A percentile compares a stretch with the other conserved stretches of the same genome.
These are phyloP conservation scores for Callipepla squamata DNA, from an alignment of 2,113 vertebrate species.

Conservation along the genomic window DNA sequence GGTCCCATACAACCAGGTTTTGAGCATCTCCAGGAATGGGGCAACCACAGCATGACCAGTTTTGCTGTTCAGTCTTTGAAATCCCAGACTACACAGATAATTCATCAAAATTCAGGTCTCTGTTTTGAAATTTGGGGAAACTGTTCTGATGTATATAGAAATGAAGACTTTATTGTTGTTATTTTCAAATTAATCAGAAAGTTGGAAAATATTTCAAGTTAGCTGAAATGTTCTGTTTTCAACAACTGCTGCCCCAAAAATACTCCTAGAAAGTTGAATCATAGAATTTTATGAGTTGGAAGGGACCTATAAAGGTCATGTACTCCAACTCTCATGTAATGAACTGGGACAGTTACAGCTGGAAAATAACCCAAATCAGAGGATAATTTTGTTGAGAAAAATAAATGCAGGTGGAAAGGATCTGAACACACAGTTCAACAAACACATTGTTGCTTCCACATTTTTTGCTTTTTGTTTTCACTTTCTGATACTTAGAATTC, in stretches of 20 bases:
- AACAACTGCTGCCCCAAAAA: background rate
- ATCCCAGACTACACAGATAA: background rate
- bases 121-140: fast-evolving
- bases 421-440: background rate
- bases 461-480: too few species aligned
- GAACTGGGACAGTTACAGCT: too few species aligned
- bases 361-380: background rate
- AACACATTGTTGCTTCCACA: background rate
- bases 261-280: background rate
- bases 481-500: background rate
- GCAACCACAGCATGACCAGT: too few species aligned
- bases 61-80: background rate
- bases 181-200: background rate
- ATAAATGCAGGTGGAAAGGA: background rate
- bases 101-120: background rate
- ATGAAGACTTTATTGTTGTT: fast-evolving
- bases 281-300: too few species aligned
- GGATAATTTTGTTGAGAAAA: background rate
- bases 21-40: too few species aligned
- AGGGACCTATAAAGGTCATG: too few species aligned
- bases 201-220: background rate
- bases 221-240: background rate
- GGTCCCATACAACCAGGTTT: background rate
- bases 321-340: too few species aligned
- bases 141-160: background rate